These are phyloP conservation scores for Dioctria linearis DNA, from an alignment of 2,888 invertebrate genomes.

Conservation along the genomic window DNA sequence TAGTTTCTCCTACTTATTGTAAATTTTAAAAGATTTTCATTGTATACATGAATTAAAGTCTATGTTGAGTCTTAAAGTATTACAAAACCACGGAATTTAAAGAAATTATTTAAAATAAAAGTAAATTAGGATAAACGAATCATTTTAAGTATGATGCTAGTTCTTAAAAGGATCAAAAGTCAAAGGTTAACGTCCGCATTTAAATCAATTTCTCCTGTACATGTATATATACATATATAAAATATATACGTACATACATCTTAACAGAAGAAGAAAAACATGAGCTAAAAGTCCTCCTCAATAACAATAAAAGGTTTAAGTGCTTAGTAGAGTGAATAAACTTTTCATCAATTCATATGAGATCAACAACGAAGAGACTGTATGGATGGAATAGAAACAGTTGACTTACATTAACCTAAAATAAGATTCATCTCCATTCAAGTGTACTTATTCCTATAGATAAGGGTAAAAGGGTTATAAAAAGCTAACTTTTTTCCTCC, in stretches of 20 bases:
- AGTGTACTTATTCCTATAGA: constrained; percentile 26
- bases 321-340: constrained; percentile 9
- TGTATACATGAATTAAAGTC: too few species aligned
- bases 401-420: constrained; percentile 16
- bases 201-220: too few species aligned
- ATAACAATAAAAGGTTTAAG: not conserved
- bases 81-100: too few species aligned
- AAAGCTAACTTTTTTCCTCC: not conserved
- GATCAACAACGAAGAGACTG: not conserved
- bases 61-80: too few species aligned
- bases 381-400: constrained; percentile 4
- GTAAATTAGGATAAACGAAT: too few species aligned
- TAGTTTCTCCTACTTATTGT: too few species aligned
- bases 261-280: not conserved
- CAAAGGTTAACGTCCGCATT: too few species aligned
- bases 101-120: too few species aligned
- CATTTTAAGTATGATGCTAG: too few species aligned
- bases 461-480: constrained; percentile 29
- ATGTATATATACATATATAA: too few species aligned
- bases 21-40: too few species aligned
- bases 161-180: too few species aligned
- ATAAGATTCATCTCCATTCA: constrained; percentile 9
- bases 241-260: not conserved
- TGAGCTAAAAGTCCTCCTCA: not conserved
- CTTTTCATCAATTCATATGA: not conserved